Conservation (phyloP, 2,888 invertebrate species). For the Scaptodrosophila latifasciaeformis region DNA sequence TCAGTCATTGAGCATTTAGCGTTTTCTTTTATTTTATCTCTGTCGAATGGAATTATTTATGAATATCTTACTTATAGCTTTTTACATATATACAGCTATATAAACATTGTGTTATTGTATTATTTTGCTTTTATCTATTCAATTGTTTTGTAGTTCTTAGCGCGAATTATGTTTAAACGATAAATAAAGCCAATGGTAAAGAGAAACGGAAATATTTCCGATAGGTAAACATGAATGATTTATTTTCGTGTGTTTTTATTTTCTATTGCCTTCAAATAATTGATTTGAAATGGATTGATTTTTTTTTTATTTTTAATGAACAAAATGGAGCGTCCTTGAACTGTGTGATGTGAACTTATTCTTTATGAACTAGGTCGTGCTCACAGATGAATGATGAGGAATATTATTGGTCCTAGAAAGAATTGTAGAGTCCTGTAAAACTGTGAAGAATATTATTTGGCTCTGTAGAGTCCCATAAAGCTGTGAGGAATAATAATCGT, state of each 20-base stretch:
- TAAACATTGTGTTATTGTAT: slow-evolving; percentile 5
- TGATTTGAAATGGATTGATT: too few species aligned
- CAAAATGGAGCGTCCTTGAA: too few species aligned
- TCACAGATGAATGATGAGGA: too few species aligned
- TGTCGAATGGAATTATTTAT: background rate
- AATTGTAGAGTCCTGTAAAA: too few species aligned
- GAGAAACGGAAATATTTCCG: background rate
- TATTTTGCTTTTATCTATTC: slow-evolving; percentile 16
- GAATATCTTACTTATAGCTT: background rate
- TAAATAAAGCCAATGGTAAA: slow-evolving; percentile 49
- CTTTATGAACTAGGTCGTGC: too few species aligned
- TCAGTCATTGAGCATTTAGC: slow-evolving; percentile 53
- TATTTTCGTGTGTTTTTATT: background rate
- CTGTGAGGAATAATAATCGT: too few species aligned
- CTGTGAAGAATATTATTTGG: too few species aligned
- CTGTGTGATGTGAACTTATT: too few species aligned
- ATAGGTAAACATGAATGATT: background rate
- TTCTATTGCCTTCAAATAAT: background rate
- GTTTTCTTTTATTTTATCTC: slow-evolving; percentile 24
- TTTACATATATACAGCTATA: background rate
- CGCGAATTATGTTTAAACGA: slow-evolving; percentile 50
- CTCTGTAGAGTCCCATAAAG: too few species aligned
- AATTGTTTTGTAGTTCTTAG: slow-evolving; percentile 41
- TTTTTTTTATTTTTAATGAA: too few species aligned
- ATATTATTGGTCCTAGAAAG: too few species aligned